Base-by-base conservation (phyloP, 2,113 vertebrate genomes). In the Tachycineta bicolor region DNA sequence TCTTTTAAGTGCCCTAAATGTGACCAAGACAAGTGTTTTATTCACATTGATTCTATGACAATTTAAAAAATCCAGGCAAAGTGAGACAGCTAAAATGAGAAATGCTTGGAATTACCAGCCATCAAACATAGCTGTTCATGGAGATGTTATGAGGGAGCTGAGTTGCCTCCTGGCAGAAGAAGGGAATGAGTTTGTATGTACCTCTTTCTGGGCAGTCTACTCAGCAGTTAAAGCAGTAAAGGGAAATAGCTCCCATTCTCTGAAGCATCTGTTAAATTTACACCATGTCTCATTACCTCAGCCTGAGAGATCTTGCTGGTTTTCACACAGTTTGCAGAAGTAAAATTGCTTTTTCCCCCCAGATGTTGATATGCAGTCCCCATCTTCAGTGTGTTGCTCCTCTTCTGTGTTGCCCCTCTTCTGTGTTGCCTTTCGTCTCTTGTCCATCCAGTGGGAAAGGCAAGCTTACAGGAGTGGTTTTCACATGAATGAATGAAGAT, bases 221-320 rank as follows among this genome's bases (percentile, higher is more conserved):
- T 65, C 24, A 76, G 53, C 16, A 34, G 7, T 56, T 88, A 29
- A 55, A 6, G 1, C 10, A 44, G 19, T 15, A 26, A 76, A 64
- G 29, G 71, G 5, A 34, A 83, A 55, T 24, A 26, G 19, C 24
- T 71, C 3, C 15, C 64, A 9, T 11, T 47, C 12, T 71, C 50
- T 43, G 20, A 59, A 85, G 2, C 11, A 59, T 68, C 33, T 75
- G 21, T 68, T 60, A 88, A 84, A 59, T 11, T 23, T 78, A 37
- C 1, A 41, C 13, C 4, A 13, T 34, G 9, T 64, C 53, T 88
- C 16, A 39, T 14, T 50, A 52, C 18, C 22, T 22, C 65, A 78
- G 1, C 14, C 14, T 1, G 3, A 34, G 1, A 2, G 8, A 19
- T 76, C 12, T 56, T 49, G 10, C 1, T 60, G 53, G 64, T 19